Conservation (phyloP, 2,113 vertebrate genomes). For the Hiodon alosoides region DNA sequence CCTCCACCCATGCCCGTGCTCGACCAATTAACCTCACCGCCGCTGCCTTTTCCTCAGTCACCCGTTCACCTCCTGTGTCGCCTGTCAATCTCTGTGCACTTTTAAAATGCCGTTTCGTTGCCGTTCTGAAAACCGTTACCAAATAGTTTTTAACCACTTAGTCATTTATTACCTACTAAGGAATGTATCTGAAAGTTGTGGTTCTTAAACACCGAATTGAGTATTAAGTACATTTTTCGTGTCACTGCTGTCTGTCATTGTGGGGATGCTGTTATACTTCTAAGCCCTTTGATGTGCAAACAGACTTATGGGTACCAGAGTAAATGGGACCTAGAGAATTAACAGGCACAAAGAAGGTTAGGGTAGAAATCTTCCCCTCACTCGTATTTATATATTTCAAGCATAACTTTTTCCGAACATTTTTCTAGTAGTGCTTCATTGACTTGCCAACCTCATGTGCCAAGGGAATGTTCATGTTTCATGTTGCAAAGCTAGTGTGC, state of each 20-base stretch:
- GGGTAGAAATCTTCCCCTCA: background rate
- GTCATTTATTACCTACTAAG: background rate
- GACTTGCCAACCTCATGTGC: background rate
- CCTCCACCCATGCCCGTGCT: slow-evolving; percentile 4
- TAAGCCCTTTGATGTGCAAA: background rate
- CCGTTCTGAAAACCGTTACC: background rate
- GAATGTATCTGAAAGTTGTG: background rate
- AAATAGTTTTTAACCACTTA: slow-evolving; percentile 2
- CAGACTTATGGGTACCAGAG: background rate
- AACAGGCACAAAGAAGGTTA: background rate
- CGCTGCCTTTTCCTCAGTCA: background rate
- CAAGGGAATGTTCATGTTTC: slow-evolving; percentile 4
- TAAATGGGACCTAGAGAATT: background rate
- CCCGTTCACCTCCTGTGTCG: accelerated
- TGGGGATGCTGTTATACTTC: background rate
- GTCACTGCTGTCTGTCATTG: background rate
- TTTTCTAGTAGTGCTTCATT: background rate
- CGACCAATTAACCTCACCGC: slow-evolving; percentile 22
- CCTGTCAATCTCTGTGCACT: background rate
- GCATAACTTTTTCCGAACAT: background rate
- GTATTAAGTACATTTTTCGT: background rate
- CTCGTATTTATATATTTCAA: background rate
- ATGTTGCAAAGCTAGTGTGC: background rate
- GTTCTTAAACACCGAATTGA: background rate
- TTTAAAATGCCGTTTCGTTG: background rate